Conservation (phyloP, 2,888 invertebrate species). For the Cistogaster globosa region DNA sequence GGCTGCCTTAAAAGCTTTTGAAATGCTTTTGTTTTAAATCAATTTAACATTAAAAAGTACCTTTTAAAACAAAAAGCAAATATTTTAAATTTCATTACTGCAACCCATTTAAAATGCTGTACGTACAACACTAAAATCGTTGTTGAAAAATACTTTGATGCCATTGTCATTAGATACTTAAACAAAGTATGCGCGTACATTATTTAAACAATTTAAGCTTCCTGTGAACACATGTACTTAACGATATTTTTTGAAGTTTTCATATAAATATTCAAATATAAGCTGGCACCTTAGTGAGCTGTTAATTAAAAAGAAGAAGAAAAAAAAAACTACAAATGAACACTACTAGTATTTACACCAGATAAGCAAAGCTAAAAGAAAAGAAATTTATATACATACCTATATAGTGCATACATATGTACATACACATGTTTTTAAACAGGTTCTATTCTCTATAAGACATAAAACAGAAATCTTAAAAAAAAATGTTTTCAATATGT, state of each 20-base stretch:
- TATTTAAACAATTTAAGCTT: slow-evolving; percentile 63
- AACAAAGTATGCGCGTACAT: slow-evolving; percentile 39
- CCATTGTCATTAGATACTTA: slow-evolving; percentile 51
- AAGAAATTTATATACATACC: slow-evolving; percentile 15
- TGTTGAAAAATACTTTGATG: slow-evolving; percentile 1
- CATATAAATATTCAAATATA: slow-evolving; percentile 47
- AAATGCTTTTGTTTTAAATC: too few relatives aligned
- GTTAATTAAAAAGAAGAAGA: background rate
- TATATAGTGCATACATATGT: background rate
- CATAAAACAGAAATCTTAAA: slow-evolving; percentile 14
- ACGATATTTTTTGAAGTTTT: background rate
- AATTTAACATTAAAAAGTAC: too few relatives aligned
- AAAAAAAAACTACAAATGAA: slow-evolving; percentile 4
- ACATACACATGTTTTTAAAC: slow-evolving; percentile 48
- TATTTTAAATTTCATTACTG: background rate
- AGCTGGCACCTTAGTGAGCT: slow-evolving; percentile 10
- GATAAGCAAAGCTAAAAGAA: slow-evolving; percentile 45
- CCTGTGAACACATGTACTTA: slow-evolving; percentile 44
- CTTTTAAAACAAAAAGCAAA: too few relatives aligned
- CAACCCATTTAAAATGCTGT: background rate
- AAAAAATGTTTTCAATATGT: slow-evolving; percentile 51
- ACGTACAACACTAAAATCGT: background rate
- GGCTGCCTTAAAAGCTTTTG: too few relatives aligned
- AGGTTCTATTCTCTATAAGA: slow-evolving; percentile 60
- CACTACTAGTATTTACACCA: slow-evolving; percentile 49